A percentile compares a stretch with the other conserved stretches of the same genome.
phyloP scores from a whole-genome alignment of 2,797 vertebrate genomes.

The Hybognathus amarus region DNA sequence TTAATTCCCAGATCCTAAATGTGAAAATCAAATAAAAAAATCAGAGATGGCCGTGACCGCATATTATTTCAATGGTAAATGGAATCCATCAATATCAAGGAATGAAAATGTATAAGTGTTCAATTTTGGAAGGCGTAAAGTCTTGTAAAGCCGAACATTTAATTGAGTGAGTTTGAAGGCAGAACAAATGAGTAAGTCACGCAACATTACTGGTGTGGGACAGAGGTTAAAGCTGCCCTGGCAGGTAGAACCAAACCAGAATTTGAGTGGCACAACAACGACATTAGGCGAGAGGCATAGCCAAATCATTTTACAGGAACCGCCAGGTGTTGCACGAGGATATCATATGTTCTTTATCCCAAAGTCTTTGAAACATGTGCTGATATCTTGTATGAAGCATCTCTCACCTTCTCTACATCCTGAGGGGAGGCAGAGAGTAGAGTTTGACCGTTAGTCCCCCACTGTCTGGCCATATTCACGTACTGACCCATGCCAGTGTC shows the following conservation, averaged over 20 bases:
- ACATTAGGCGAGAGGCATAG: conserved; percentile 29
- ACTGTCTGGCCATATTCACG: conserved; percentile 84
- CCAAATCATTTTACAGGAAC: conserved; percentile 13
- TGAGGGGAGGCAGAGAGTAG: conserved; percentile 87
- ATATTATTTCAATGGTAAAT: background rate
- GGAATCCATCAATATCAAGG: background rate
- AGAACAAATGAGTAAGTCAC: conserved; percentile 48
- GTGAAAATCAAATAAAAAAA: background rate
- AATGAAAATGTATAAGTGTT: background rate
- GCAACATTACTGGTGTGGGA: conserved; percentile 22
- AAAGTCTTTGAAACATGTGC: background rate
- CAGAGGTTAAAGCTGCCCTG: conserved; percentile 45
- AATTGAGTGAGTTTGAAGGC: conserved; percentile 17
- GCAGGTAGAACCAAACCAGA: conserved; percentile 62
- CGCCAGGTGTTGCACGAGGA: conserved; percentile 24
- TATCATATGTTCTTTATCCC: background rate
- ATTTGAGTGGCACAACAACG: conserved; percentile 30
- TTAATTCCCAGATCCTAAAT: conserved; percentile 90
- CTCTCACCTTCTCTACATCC: conserved; percentile 91
- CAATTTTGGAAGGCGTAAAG: background rate
- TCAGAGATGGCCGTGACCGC: background rate
- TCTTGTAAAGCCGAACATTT: background rate
- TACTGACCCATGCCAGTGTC: conserved; percentile 93
- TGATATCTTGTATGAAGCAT: background rate
- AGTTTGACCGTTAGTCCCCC: conserved; percentile 89